A percentile compares a stretch with the other conserved stretches of the same genome.
Evolutionary conservation across 2,888 invertebrate species (phyloP).

Genomic region (Noctua janthina): DNA sequence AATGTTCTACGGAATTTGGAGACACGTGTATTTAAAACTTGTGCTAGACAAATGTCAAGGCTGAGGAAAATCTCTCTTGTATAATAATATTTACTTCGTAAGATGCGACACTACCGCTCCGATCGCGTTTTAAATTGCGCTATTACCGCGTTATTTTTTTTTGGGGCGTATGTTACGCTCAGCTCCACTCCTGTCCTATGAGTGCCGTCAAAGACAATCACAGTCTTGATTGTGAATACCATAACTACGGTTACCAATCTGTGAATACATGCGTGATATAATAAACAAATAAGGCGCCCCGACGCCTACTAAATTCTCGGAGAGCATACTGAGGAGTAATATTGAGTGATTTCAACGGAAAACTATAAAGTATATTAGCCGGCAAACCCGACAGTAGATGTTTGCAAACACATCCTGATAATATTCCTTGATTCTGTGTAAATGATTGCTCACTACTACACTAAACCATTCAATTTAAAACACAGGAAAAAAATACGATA

Average conservation of each 20-base stretch:
- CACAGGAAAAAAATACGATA: slow-evolving; percentile 24
- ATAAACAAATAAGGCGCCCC: not conserved
- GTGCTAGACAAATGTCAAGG: not conserved
- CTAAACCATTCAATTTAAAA: slow-evolving; percentile 24
- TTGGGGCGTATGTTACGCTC: not conserved
- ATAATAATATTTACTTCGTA: not conserved
- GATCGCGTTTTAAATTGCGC: not conserved
- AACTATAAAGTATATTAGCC: not conserved
- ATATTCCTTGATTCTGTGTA: slow-evolving; percentile 31
- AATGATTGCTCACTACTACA: not conserved
- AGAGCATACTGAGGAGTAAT: not conserved
- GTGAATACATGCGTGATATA: not conserved
- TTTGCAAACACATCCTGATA: slow-evolving; percentile 26
- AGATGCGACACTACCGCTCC: not conserved
- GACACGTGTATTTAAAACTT: not conserved
- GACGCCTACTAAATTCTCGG: not conserved
- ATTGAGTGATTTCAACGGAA: slow-evolving; percentile 5
- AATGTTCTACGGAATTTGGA: not conserved
- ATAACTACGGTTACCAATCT: not conserved
- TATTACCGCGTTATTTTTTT: not conserved
- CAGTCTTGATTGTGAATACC: not conserved
- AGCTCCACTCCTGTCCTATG: not conserved
- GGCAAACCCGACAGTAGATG: slow-evolving; percentile 6
- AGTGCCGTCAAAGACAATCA: not conserved
- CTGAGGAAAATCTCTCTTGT: not conserved